phyloP scores from a whole-genome alignment of 64 coral and sea anemone genomes.

The Dendronephthya gigantea region DNA sequence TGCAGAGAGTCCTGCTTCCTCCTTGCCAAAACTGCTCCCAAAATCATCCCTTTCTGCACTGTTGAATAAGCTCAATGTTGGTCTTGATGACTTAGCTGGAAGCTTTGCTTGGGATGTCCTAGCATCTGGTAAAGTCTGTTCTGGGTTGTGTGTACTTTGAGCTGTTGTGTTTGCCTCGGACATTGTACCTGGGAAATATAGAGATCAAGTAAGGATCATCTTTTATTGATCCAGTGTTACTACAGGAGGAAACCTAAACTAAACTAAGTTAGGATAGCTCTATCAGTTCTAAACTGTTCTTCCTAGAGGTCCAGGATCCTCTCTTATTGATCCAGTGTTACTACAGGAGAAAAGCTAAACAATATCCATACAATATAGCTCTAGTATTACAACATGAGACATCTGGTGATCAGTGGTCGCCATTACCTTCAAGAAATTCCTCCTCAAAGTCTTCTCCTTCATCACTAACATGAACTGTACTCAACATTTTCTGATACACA shows the following conservation, averaged over 20 bases:
- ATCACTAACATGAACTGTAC: not conserved
- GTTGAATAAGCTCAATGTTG: not conserved
- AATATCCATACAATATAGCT: too few species aligned
- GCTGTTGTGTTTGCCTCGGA: not conserved
- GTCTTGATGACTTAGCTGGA: not conserved
- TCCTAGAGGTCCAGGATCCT: too few species aligned
- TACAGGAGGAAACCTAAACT: too few species aligned
- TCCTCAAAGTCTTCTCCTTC: not conserved
- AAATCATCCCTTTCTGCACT: not conserved
- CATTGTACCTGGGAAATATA: not conserved
- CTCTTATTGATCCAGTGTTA: too few species aligned
- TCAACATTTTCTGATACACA: constrained; percentile 21
- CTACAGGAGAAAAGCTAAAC: too few species aligned
- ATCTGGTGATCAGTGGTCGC: too few species aligned
- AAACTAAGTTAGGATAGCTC: too few species aligned
- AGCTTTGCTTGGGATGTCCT: not conserved
- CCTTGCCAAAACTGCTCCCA: not conserved
- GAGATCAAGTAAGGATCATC: not conserved
- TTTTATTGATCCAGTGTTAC: too few species aligned
- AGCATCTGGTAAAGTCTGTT: not conserved
- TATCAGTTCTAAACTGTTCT: too few species aligned
- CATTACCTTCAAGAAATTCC: not conserved
- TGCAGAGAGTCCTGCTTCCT: not conserved
- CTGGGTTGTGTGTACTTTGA: not conserved
- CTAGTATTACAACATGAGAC: too few species aligned